Conservation (phyloP, 2,888 invertebrate species). For the Orchesella flavescens region DNA sequence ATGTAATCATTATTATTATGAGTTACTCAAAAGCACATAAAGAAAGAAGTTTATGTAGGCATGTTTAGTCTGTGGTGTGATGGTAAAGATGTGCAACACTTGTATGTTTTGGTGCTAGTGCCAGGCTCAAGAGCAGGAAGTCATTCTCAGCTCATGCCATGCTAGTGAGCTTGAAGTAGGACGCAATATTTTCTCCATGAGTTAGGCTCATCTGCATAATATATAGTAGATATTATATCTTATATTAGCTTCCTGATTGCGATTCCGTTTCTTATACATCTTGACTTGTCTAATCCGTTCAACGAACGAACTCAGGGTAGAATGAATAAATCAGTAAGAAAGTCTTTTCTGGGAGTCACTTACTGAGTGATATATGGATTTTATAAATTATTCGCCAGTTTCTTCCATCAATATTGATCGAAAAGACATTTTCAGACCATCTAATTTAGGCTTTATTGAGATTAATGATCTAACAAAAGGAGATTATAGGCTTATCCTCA, state of each 20-base stretch:
- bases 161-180: background rate
- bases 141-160: too few species aligned
- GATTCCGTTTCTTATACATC: background rate
- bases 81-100: too few species aligned
- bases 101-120: too few species aligned
- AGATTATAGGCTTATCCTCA: too few species aligned
- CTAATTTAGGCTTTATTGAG: slow-evolving; percentile 62
- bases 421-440: slow-evolving; percentile 45
- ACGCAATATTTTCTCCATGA: slow-evolving; percentile 8
- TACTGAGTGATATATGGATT: slow-evolving; percentile 41
- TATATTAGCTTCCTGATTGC: background rate
- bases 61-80: too few species aligned
- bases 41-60: too few species aligned
- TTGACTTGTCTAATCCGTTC: background rate
- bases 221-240: too few species aligned
- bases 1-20: too few species aligned
- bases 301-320: too few species aligned
- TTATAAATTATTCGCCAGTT: slow-evolving; percentile 40
- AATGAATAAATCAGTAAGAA: background rate
- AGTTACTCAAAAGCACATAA: too few species aligned
- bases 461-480: slow-evolving; percentile 59
- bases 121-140: too few species aligned
- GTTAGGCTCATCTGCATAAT: background rate
- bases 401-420: slow-evolving; percentile 51
- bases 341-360: slow-evolving; percentile 47